Conservation (phyloP, 2,113 vertebrate species). For the Lates calcarifer region DNA sequence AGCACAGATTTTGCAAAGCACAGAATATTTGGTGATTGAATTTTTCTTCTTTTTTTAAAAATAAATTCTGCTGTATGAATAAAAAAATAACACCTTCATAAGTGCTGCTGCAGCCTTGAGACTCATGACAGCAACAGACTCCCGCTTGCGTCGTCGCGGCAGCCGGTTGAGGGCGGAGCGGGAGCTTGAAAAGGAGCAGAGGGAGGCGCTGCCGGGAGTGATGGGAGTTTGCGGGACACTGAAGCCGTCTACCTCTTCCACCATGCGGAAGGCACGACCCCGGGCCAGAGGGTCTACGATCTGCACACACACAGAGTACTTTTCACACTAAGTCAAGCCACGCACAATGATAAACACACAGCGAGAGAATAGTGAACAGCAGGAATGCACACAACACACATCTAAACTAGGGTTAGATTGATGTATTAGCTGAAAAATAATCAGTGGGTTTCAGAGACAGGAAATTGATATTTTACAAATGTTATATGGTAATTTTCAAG, state of each 20-base stretch:
- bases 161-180: slow-evolving; percentile 92
- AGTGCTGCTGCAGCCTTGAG: slow-evolving; percentile 93
- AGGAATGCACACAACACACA: neutral
- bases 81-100: slow-evolving; percentile 88
- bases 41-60: neutral
- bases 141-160: slow-evolving; percentile 92
- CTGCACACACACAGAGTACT: slow-evolving; percentile 75
- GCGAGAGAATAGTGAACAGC: neutral
- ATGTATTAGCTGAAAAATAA: neutral
- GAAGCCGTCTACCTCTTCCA: slow-evolving; percentile 90
- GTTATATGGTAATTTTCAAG: neutral
- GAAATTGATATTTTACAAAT: neutral
- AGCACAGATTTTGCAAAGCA: slow-evolving; percentile 25
- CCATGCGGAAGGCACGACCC: slow-evolving; percentile 93
- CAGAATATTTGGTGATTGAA: neutral
- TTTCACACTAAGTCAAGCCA: neutral
- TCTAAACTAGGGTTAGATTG: slow-evolving; percentile 43
- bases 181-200: slow-evolving; percentile 98
- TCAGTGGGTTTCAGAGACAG: neutral
- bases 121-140: slow-evolving; percentile 98
- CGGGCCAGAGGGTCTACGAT: slow-evolving; percentile 96
- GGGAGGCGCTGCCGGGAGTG: slow-evolving; percentile 91
- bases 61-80: neutral
- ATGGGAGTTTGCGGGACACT: slow-evolving; percentile 91
- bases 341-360: neutral